Base-by-base conservation (phyloP, 1,140 invertebrate species). In the Episyrphus balteatus region DNA sequence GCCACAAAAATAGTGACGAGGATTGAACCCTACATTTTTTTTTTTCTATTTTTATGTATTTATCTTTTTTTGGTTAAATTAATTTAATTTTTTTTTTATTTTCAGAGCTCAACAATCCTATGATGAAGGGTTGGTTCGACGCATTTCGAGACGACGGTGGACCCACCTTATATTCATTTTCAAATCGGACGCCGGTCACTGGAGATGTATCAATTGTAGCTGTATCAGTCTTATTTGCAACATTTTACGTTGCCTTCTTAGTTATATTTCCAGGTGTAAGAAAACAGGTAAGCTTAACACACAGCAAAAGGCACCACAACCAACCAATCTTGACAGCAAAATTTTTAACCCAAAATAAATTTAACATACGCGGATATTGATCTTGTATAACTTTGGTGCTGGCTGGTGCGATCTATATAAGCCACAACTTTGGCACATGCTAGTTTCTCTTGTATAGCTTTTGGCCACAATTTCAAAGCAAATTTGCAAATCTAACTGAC, bases 211-310 rank as follows among this genome's bases (percentile, higher is more conserved):
- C 83, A 18, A 79, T 86, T 50, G 82, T 93, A 55, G 82, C 86
- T 36, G 80, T 94, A 44, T 84, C 88, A 44, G 76, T 94, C 38
- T 76, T 91, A 38, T 94, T 94, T 68, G 79, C 82, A 56, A 93
- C 92, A 45, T 73, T 93, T 49, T 95, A 92, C 70, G 71, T 92
- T 40, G 91, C 91, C 26, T 92, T 96, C 69, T 77, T 96, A 50
- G 83, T 93, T 56, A 86, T 97, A 55, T 90, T 95, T 69, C 92
- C 92, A 34, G 93, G 92, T 48, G 88, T 97, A 54, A 76, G 92
- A 52, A 95, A 92, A 74, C 88, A 96, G 82, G 92, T 94, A 70
- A 75, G 72, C 44, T 31, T 26, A n/a, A n/a, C n/a, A n/a, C n/a
- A 47, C 21, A 26, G 3, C 21, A 26, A 26, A 26, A 5, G 21